Evolutionary conservation across 2,888 invertebrate species (phyloP), one percentile per base, ranked within the genome.

Genomic region (Julus scandinavius): DNA sequence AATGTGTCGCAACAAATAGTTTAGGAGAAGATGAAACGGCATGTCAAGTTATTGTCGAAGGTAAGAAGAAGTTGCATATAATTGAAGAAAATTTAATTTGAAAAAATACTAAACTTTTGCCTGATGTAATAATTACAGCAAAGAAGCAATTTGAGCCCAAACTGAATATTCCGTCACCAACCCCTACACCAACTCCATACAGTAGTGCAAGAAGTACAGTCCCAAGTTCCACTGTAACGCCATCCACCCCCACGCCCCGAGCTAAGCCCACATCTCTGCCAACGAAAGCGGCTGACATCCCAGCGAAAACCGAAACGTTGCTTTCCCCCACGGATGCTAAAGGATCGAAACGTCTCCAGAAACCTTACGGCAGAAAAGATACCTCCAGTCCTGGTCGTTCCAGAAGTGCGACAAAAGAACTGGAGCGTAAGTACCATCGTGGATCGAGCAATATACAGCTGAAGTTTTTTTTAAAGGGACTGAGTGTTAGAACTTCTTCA

Each of bases 21-120:
- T 97, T 98, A 92, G 99, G 99, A 91, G 95, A 96, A 50, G 99
- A 98, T 91, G 98, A 99, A 94, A 98, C 99, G 20, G 95, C 95
- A 90, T 98, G 98, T 92, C 97, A 98, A 90, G 97, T 98, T 89
- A 97, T 98, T 91, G 98, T 99, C 91, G 98, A 99, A 95, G 98
- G 97, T 95, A n/a, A 63, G 63, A 17, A 20, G n/a, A 4, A 17
- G n/a, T n/a, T n/a, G 54, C 17, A 6, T 17, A 86, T 20, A 15
- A 49, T 15, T 49, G 38, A 63, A 63, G 17, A 17, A n/a, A 63
- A n/a, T 45, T 45, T 63, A 63, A 63, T 85, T 85, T n/a, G 9
- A 15, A 86, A 86, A 86, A n/a, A 2, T 49, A 38, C 13, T 45
- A 0, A 13, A 49, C 45, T 17, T 63, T 49, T 63, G 6, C 13